A percentile compares a stretch with the other conserved stretches of the same genome.
Evolutionary conservation across 1,140 invertebrate genomes (phyloP).

Genomic region (Camponotus pennsylvanicus): DNA sequence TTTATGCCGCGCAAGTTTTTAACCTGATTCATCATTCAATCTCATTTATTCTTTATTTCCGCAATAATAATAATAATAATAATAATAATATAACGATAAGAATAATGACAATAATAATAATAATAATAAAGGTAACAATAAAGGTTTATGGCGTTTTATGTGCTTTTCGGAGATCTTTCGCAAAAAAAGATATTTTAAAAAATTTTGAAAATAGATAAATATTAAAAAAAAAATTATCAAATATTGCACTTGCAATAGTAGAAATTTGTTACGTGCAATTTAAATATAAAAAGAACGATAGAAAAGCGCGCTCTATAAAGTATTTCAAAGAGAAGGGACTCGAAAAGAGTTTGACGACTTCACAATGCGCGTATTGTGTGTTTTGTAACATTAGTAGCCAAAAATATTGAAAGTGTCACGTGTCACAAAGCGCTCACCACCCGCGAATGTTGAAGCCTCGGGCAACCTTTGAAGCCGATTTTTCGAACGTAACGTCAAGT

Average conservation of each 20-base stretch:
- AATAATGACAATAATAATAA: not conserved
- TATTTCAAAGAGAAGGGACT: constrained; percentile 22
- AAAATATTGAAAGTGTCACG: constrained; percentile 48
- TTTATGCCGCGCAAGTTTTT: constrained; percentile 20
- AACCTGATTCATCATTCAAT: constrained; percentile 8
- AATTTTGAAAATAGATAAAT: not conserved
- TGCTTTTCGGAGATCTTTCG: not conserved
- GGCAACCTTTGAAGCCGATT: constrained; percentile 45
- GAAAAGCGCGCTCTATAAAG: constrained; percentile 3
- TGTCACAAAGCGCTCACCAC: constrained; percentile 38
- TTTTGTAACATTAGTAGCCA: constrained; percentile 50
- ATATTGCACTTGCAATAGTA: not conserved
- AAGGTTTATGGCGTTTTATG: not conserved
- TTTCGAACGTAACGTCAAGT: constrained; percentile 49
- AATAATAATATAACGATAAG: constrained; percentile 6
- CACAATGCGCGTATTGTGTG: constrained; percentile 45
- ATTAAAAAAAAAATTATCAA: constrained; percentile 19
- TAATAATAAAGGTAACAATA: constrained; percentile 28
- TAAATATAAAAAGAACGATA: constrained; percentile 25
- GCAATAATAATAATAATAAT: constrained; percentile 14
- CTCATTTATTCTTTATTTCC: not conserved
- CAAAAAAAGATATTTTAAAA: not conserved
- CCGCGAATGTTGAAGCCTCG: constrained; percentile 5
- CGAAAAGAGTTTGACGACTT: constrained; percentile 44
- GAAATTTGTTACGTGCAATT: not conserved